Evolutionary conservation across 1,140 invertebrate species (phyloP), one percentile per base, ranked within the genome.

Genomic region (Leptestheria dahalacensis): DNA sequence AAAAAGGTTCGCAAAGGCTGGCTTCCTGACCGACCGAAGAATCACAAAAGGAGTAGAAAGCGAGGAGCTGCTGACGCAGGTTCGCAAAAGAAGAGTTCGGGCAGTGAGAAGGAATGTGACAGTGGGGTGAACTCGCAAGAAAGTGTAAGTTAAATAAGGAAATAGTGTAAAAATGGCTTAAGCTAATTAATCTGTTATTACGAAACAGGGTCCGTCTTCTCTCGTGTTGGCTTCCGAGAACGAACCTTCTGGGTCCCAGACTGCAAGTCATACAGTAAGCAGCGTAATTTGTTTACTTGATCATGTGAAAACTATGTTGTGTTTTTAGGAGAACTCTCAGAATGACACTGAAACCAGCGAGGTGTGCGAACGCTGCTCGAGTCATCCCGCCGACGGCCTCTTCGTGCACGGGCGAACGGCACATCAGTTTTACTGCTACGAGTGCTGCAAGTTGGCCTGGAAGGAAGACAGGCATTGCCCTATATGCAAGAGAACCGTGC

Each of bases 361-460:
- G 6, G 15, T 56, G 0, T 56, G 53, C 41, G 53, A 56, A 25
- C 28, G 41, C 10, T 56, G 53, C 41, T 26, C 20, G 2, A 24
- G 23, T 20, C 23, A 41, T 10, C 53, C 53, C 12, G 28, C 26
- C n/a, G 41, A 56, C 23, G 53, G 53, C 2, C 26, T 4, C 26
- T 56, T 56, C 20, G 21, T 56, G 18, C 53, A 56, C 26, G 53
- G 53, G 10, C 11, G 20, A 25, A 56, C 28, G 9, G 0, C 1
- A 10, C 53, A 56, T 29, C 0, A 33, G 15, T 23, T 56, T 3
- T 56, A 56, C 25, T 56, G 53, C 41, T 56, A 56, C 41, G 28
- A 12, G 11, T 56, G 53, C 41, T 56, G 26, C 24, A 56, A 56
- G 20, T 41, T 1, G 21, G 41, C 33, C 24, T 56, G 53, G 53